Evolutionary conservation across 2,888 invertebrate species (phyloP).

Genomic region (Amiota mariae): DNA sequence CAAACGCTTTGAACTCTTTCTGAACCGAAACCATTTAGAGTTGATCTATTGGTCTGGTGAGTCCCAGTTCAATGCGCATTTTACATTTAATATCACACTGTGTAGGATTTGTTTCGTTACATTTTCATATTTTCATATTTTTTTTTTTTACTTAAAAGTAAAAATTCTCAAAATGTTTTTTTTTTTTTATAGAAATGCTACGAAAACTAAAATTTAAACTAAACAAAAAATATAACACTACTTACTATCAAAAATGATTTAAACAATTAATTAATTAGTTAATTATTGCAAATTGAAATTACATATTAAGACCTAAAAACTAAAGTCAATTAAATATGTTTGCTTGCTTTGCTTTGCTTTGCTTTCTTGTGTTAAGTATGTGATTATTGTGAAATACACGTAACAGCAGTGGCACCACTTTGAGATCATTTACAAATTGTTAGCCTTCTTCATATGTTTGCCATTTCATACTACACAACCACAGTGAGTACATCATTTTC

Average conservation of each 20-base stretch:
- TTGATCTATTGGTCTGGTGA: neutral
- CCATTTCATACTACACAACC: constrained; percentile 73
- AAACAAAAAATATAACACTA: constrained; percentile 23
- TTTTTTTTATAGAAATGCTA: constrained; percentile 24
- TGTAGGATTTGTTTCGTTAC: constrained; percentile 65
- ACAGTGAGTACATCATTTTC: constrained; percentile 77
- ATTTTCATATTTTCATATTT: constrained; percentile 25
- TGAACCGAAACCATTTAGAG: neutral
- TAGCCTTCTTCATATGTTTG: neutral
- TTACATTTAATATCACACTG: constrained; percentile 73
- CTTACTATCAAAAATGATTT: neutral
- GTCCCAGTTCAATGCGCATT: neutral
- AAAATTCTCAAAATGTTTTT: constrained; percentile 29
- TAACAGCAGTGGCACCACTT: neutral
- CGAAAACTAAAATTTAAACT: constrained; percentile 54
- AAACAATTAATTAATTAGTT: constrained; percentile 15
- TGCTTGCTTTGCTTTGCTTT: neutral
- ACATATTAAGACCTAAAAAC: neutral
- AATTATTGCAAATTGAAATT: constrained; percentile 8
- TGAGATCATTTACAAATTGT: constrained; percentile 37
- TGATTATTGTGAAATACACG: too few species aligned
- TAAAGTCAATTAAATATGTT: constrained; percentile 4
- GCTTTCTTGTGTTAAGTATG: too few species aligned
- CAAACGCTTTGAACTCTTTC: constrained; percentile 48
- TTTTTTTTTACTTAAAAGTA: constrained; percentile 50